Evolutionary conservation across 2,888 invertebrate genomes (phyloP), one percentile per base, ranked within the genome.

Genomic region (Anaspis maculata): DNA sequence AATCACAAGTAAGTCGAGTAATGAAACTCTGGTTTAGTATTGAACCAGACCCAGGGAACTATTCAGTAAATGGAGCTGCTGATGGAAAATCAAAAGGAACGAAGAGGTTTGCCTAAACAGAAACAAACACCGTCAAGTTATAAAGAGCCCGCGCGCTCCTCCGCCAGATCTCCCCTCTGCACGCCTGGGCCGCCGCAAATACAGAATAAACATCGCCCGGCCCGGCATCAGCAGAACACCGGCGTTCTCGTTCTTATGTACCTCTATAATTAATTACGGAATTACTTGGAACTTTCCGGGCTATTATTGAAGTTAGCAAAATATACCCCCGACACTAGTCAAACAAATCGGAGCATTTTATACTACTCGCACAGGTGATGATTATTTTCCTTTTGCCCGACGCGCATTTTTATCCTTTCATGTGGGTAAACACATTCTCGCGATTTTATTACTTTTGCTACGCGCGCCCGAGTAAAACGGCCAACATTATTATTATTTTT

Each of bases 1-100:
- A 61, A 62, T 61, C 59, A 50, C 55, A 57, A 53, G 45, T 57
- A 54, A 55, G 57, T 52, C 51, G 52, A 52, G 57, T 59, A 60
- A 58, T 61, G 59, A 61, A 60, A 57, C 58, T 56, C 51, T 47
- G 58, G 57, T 55, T 57, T 56, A 47, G 53, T 52, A 56, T 52
- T 54, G 52, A 58, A 55, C 54, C 50, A 44, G 49, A 52, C 44
- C n/a, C 48, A 46, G 37, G 49, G 51, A 56, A 59, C 59, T 59
- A 62, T 62, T 62, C 61, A 59, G 58, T 51, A 59, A 60, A 60
- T 60, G 61, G 57, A 61, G 59, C 54, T 54, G 57, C 56, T 56
- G 59, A 57, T 59, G 61, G 61, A 61, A 61, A 63, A 61, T 63
- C 63, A 63, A 61, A 63, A 61, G 61, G 59, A 58, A 57, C 52